phyloP scores from a whole-genome alignment of 2,113 vertebrate species.

The Pristiophorus japonicus region DNA sequence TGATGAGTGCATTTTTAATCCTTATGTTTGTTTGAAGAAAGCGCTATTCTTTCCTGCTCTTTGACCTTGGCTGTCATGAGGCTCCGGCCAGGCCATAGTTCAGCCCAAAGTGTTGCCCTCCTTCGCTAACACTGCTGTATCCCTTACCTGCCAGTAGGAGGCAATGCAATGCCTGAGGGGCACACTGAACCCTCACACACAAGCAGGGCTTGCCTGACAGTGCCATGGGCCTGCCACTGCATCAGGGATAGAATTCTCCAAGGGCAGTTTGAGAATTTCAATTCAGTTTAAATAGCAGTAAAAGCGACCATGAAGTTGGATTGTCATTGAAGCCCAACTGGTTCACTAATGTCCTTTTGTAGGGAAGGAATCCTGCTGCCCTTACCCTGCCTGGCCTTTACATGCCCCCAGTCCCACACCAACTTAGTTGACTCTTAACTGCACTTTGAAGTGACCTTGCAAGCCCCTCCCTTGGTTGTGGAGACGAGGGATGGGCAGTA shows the following conservation, averaged over 20 bases:
- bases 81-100: neutral
- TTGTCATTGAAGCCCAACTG: neutral
- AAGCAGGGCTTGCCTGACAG: neutral
- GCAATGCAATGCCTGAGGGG: neutral
- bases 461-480: neutral
- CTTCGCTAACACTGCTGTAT: neutral
- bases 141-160: neutral
- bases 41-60: neutral
- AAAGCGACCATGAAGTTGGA: neutral
- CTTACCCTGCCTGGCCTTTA: neutral
- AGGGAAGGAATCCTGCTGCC: neutral
- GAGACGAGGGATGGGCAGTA: neutral
- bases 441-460: neutral
- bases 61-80: neutral
- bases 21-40: constrained; percentile 29
- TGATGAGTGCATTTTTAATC: neutral
- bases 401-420: neutral
- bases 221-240: neutral
- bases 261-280: neutral
- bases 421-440: neutral
- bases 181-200: neutral
- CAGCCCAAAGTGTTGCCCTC: neutral
- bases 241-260: neutral
- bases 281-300: neutral
- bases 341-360: neutral